Base-by-base conservation (phyloP, 1,140 invertebrate genomes). In the Caenorhabditis tropicalis region DNA sequence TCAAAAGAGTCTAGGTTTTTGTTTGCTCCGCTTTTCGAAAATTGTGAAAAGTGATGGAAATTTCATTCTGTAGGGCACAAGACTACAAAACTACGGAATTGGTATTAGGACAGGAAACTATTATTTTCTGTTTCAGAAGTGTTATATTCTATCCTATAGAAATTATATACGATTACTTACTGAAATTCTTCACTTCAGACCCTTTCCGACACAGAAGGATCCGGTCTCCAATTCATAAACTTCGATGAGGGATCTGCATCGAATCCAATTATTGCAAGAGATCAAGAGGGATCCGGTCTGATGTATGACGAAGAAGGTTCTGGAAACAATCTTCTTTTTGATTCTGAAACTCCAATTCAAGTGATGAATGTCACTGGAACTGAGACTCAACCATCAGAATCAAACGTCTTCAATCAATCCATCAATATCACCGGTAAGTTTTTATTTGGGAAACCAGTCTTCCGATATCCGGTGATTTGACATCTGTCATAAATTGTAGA, bases 241-340 rank as follows among this genome's bases (percentile, higher is more conserved):
- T 39, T 74, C n/a, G 36, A 39, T 43, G 65, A 39, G 65, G 65
- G 65, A 74, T 39, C 36, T 15, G 65, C 65, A 24, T 74, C 65
- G 2, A 74, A 74, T 74, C 36, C 36, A 24, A 74, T 43, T 43
- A 12, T 74, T 21, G 36, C 33, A 15, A 74, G 21, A 43, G 65
- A 74, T 43, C 33, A 5, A 16, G 65, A 74, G 15, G 36, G 65
- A 24, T 74, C 65, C 15, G 65, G 65, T 24, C 6, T 24, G 36
- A 74, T 74, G 65, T 74, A 74, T 43, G 65, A 74, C 36, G 65
- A 74, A 74, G 65, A 74, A 74, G 65, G 36, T 43, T 74, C 65
- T 74, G 65, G 65, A 43, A 74, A 27, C n/a, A 43, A 5, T 12
- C 65, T 74, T 74, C 65, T 74, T 24, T 74, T 24, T 27, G 65